phyloP scores from a whole-genome alignment of 2,888 invertebrate species.

The Junonia oenone region DNA sequence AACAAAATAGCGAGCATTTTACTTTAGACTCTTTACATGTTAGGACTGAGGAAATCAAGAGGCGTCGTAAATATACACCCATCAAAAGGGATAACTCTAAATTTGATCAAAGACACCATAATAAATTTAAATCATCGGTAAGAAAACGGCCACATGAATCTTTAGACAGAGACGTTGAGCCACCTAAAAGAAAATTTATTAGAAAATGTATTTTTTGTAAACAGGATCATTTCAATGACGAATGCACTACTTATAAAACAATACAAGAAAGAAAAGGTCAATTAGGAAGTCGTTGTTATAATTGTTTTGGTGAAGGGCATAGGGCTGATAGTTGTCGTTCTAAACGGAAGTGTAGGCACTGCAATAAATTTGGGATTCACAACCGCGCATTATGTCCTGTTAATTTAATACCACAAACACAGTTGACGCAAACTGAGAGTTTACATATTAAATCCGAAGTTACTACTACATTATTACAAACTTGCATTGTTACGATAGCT shows the following conservation, averaged over 20 bases:
- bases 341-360: slow-evolving; percentile 12
- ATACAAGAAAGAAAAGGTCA: slow-evolving; percentile 10
- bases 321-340: slow-evolving; percentile 1
- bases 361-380: slow-evolving; percentile 7
- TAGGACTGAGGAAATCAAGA: background rate
- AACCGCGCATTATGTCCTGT: slow-evolving; percentile 9
- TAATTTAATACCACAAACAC: background rate
- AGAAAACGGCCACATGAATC: background rate
- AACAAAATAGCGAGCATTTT: background rate
- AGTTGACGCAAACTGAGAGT: background rate
- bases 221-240: slow-evolving; percentile 11
- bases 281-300: slow-evolving; percentile 10
- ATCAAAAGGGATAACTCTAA: background rate
- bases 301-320: slow-evolving; percentile 16
- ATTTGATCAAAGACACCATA: background rate
- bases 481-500: background rate
- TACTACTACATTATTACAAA: slow-evolving; percentile 6
- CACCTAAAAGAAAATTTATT: slow-evolving; percentile 4
- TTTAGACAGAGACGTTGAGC: background rate
- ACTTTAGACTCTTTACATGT: background rate
- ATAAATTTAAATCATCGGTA: background rate
- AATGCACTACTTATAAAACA: slow-evolving; percentile 5
- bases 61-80: background rate
- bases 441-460: background rate
- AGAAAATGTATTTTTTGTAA: slow-evolving; percentile 17